Conservation (phyloP, 2,888 invertebrate species). For the Drosophila neutralis region DNA sequence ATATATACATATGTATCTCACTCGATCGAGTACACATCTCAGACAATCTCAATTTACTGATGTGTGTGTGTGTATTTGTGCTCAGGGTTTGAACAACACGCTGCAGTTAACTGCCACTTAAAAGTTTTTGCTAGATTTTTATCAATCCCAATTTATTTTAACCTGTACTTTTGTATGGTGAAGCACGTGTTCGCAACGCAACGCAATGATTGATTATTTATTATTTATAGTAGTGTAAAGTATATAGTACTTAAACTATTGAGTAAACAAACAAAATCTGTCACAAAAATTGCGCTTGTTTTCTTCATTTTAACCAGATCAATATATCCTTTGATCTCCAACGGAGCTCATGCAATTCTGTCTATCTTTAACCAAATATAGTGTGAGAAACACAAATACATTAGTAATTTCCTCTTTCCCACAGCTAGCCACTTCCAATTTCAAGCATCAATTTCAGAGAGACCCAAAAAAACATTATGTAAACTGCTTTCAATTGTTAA, state of each 20-base stretch:
- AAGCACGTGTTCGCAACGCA: neutral
- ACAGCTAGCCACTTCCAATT: neutral
- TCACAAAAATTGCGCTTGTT: neutral
- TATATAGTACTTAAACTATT: neutral
- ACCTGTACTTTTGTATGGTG: neutral
- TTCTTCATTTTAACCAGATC: neutral
- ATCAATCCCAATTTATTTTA: conserved; percentile 1
- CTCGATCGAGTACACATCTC: conserved; percentile 35
- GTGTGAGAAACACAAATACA: neutral
- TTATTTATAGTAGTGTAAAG: neutral
- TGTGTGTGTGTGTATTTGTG: neutral
- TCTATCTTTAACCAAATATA: neutral
- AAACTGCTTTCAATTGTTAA: conserved; percentile 9
- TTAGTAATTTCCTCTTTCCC: neutral
- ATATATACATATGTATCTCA: conserved; percentile 23
- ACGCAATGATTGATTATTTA: neutral
- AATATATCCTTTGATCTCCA: neutral
- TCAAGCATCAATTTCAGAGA: neutral
- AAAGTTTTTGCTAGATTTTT: neutral
- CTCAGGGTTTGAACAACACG: conserved; percentile 18
- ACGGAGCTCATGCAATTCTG: neutral
- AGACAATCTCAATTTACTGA: conserved; percentile 8
- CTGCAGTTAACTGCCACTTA: conserved; percentile 7
- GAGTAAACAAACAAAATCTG: neutral
- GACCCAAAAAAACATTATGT: neutral